Evolutionary conservation across 2,888 invertebrate species (phyloP).

Genomic region (Leptopterna dolabrata): DNA sequence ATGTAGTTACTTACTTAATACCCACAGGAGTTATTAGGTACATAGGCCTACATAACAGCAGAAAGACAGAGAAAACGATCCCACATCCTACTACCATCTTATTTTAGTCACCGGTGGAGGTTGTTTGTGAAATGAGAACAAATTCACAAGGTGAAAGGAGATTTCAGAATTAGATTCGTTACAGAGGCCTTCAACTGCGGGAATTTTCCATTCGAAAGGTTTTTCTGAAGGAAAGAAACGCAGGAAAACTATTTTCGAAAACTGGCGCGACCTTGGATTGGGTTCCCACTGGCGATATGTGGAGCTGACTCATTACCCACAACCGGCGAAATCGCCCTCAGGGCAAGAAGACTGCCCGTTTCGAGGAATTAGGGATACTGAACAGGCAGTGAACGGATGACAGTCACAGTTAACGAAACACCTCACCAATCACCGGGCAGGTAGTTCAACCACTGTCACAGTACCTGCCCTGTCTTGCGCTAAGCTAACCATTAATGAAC

Average conservation of each 20-base stretch:
- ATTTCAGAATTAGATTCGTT: slow-evolving; percentile 6
- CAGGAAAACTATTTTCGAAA: not conserved
- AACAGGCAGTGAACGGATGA: not conserved
- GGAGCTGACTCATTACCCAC: not conserved
- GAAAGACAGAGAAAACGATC: no score
- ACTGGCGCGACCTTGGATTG: not conserved
- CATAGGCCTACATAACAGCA: no score
- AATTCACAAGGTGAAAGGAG: not conserved
- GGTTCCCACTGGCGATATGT: not conserved
- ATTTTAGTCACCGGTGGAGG: not conserved
- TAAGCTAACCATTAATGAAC: no score
- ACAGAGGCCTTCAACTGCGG: not conserved
- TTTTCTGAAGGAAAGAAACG: not conserved
- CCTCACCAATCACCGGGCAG: no score
- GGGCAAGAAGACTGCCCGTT: not conserved
- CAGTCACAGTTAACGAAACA: no score
- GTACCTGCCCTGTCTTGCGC: no score
- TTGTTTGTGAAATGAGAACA: slow-evolving; percentile 4
- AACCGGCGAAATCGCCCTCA: not conserved
- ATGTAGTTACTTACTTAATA: no score
- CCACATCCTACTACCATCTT: not conserved
- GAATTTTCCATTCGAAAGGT: not conserved
- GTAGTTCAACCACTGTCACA: no score
- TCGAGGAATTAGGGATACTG: not conserved
- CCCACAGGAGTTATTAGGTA: no score